These are phyloP conservation scores for Mesoclemmys tuberculata DNA, from an alignment of 2,113 vertebrate genomes.

Conservation along the genomic window DNA sequence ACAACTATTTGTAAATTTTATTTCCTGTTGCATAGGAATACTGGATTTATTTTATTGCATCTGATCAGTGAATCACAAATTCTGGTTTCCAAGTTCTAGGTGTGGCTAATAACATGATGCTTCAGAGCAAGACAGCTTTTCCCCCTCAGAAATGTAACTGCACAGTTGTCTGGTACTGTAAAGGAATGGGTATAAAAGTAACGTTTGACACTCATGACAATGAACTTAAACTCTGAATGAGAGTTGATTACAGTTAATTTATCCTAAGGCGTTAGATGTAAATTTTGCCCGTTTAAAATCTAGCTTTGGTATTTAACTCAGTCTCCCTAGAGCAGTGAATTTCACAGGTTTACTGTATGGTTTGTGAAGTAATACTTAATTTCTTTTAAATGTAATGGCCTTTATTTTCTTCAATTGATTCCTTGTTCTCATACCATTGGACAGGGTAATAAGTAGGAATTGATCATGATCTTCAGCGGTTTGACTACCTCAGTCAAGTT, in stretches of 20 bases:
- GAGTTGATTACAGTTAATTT: background rate
- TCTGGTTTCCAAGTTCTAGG: background rate
- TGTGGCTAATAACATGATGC: background rate
- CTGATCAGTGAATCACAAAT: background rate
- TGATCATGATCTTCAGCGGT: background rate
- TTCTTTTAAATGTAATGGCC: background rate
- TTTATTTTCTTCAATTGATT: fast-evolving
- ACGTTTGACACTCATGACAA: background rate
- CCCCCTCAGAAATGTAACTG: fast-evolving
- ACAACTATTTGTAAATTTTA: background rate
- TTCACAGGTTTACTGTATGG: background rate
- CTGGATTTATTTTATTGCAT: background rate
- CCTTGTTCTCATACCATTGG: background rate
- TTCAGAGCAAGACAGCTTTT: background rate
- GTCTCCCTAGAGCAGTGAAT: background rate
- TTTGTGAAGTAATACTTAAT: background rate
- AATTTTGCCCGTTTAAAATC: background rate
- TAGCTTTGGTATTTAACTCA: background rate
- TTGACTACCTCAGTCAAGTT: background rate
- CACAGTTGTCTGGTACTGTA: background rate
- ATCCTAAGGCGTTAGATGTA: background rate
- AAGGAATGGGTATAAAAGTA: background rate
- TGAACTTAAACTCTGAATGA: background rate
- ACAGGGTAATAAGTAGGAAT: background rate
- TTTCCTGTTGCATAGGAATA: background rate